Evolutionary conservation across 2,888 invertebrate species (phyloP), one percentile per base, ranked within the genome.

Genomic region (Xylota segnis): DNA sequence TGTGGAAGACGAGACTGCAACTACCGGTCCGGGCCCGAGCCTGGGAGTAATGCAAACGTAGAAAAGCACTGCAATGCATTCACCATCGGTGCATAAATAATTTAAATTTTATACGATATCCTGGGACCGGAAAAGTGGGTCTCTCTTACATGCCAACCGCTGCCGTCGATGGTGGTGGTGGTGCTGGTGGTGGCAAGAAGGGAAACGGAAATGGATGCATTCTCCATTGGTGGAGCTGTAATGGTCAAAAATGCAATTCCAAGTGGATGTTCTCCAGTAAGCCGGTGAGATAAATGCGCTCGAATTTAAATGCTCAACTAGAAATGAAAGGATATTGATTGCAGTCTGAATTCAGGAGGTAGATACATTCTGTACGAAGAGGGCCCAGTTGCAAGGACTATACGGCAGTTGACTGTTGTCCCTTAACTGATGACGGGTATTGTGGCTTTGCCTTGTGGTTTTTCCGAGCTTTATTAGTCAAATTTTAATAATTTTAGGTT

Each of bases 41-140:
- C n/a, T n/a, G 3, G 23, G 34, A 32, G 68, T 50, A 32, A 37
- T 66, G 43, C 34, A 18, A 14, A 66, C 70, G 70, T 14, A 66
- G 59, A 14, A 81, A 70, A 71, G 84, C 79, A 75, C 63, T 84
- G 84, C 84, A 81, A 76, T 77, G 84, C 84, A 84, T 76, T 81
- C 47, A 59, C 84, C 70, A 81, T 81, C 75, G 81, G 81, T 84
- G 84, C 75, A 84, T 84, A 81, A 84, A 81, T 84, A 84, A 84
- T 84, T 84, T 81, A 71, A 84, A 84, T 84, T 81, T 84, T 81
- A 81, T 76, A 71, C 75, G 84, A 81, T 75, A 84, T 71, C 75
- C 81, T 71, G 75, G 45, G 27, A 71, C 75, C 84, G 81, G 81
- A 66, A 71, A 74, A 66, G 59, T 81, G 75, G 75, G 71, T 61